These are phyloP conservation scores for Drosophila trapezifrons DNA, from an alignment of 1,140 invertebrate genomes.

Conservation along the genomic window DNA sequence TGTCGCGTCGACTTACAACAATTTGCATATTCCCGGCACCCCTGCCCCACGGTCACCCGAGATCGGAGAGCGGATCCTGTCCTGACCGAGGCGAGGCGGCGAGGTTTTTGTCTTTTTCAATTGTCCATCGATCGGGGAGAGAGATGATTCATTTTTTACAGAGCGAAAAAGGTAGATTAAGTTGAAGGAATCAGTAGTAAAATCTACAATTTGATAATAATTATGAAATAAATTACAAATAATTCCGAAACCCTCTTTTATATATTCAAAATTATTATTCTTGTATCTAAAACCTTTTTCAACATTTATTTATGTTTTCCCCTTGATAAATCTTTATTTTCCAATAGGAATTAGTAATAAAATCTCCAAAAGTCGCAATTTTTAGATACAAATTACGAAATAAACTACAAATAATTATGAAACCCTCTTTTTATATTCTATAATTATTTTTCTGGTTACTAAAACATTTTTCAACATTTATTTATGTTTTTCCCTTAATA, in stretches of 20 bases:
- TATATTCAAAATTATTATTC: too few relatives aligned
- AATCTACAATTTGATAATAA: not conserved
- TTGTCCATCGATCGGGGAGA: slow-evolving; percentile 39
- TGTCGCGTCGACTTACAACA: slow-evolving; percentile 59
- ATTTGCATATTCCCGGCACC: slow-evolving; percentile 54
- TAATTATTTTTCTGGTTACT: too few relatives aligned
- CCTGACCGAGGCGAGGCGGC: slow-evolving; percentile 12
- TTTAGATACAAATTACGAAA: too few relatives aligned
- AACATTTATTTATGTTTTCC: not conserved
- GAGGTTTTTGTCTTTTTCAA: slow-evolving; percentile 48
- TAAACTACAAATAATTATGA: too few relatives aligned
- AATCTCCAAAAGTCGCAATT: too few relatives aligned
- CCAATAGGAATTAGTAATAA: too few relatives aligned
- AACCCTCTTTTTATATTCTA: too few relatives aligned
- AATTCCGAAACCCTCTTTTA: not conserved
- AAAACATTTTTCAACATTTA: too few relatives aligned
- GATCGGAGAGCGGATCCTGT: slow-evolving; percentile 60
- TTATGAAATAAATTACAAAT: not conserved
- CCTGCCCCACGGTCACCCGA: not conserved
- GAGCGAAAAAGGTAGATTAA: not conserved
- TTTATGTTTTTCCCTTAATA: too few relatives aligned
- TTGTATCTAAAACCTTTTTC: too few relatives aligned
- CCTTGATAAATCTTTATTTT: not conserved
- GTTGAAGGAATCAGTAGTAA: too few relatives aligned
- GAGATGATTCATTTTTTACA: slow-evolving; percentile 62